Evolutionary conservation across 2,888 invertebrate genomes (phyloP), one percentile per base, ranked within the genome.

Genomic region (Microctonus brassicae): DNA sequence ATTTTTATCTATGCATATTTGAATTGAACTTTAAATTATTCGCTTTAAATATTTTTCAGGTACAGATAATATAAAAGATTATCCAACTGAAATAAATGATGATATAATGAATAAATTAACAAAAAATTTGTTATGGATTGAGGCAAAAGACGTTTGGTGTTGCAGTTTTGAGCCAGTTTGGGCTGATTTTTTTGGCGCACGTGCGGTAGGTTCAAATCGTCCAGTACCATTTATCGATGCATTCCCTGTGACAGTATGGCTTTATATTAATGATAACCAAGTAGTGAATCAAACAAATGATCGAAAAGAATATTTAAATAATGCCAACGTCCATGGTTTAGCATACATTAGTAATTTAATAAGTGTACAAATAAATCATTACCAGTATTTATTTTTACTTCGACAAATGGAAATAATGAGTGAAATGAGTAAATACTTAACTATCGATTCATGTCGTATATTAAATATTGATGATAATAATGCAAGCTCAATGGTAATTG

Each of bases 351-450:
- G 94, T 64, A 95, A 95, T 81, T 90, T 97, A 82, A 93, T 97
- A 65, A 95, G 95, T 76, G 90, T 97, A 3, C 97, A 98, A 88
- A 90, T 98, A 73, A 97, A 97, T 89, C 97, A 97, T 88, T 97
- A 95, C 88, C 97, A 98, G 89, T 94, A 94, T 88, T 90, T 97
- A 79, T 97, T 98, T 89, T 90, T 98, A 66, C 88, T 97, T 87
- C 90, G 97, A 66, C 90, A 97, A 80, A 90, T 94, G 26, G 97
- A 98, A 88, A 91, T 94, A 62, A 87, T 96, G 36, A 91, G 94
- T 0, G 96, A 96, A 87, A 89, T 95, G 88, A 90, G 93, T 5
- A 94, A 94, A 11, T 95, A 94, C 89, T 88, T 96, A 47, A 91
- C 93, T 1, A 90, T 95, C 73, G 96, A 96, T 84, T 93, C 94